Evolutionary conservation across 2,797 vertebrate species (phyloP).

Genomic region (Pelobates cultripes): DNA sequence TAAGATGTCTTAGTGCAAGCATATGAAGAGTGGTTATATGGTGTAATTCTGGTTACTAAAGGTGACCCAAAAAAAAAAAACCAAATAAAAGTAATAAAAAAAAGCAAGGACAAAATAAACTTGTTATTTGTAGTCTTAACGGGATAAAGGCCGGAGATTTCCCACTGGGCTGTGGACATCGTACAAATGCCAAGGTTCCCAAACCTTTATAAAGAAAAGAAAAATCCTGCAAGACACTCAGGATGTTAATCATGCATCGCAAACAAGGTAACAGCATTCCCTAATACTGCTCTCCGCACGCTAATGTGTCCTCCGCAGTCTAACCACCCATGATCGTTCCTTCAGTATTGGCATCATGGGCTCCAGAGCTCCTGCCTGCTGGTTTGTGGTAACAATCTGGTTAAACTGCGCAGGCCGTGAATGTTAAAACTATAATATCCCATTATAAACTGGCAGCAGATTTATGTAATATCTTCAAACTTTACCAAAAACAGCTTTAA

Average conservation of each 20-base stretch:
- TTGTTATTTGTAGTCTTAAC: conserved; percentile 50
- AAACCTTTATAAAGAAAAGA: conserved; percentile 87
- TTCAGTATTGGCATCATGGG: background rate
- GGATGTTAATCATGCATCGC: conserved; percentile 96
- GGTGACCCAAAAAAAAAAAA: conserved; percentile 6
- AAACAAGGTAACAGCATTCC: conserved; percentile 97
- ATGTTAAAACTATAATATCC: conserved; percentile 28
- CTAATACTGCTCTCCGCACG: conserved; percentile 50
- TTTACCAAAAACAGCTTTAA: conserved; percentile 37
- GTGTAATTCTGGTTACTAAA: conserved; percentile 21
- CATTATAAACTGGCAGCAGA: conserved; percentile 54
- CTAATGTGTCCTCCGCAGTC: conserved; percentile 25
- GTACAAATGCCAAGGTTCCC: conserved; percentile 52
- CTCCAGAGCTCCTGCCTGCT: background rate
- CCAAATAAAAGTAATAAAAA: background rate
- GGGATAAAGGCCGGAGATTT: conserved; percentile 52
- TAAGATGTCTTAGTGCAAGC: conserved; percentile 27
- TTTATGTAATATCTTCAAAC: conserved; percentile 23
- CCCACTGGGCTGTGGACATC: conserved; percentile 53
- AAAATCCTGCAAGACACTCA: conserved; percentile 92
- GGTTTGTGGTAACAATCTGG: background rate
- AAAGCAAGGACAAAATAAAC: conserved; percentile 41
- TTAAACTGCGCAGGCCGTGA: conserved; percentile 33
- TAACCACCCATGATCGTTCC: background rate
- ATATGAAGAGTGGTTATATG: conserved; percentile 17